Percentiles rank a stretch among this genome's conserved stretches.
Conservation (phyloP, 2,888 invertebrate species). For the Ophioninae sp. region DNA sequence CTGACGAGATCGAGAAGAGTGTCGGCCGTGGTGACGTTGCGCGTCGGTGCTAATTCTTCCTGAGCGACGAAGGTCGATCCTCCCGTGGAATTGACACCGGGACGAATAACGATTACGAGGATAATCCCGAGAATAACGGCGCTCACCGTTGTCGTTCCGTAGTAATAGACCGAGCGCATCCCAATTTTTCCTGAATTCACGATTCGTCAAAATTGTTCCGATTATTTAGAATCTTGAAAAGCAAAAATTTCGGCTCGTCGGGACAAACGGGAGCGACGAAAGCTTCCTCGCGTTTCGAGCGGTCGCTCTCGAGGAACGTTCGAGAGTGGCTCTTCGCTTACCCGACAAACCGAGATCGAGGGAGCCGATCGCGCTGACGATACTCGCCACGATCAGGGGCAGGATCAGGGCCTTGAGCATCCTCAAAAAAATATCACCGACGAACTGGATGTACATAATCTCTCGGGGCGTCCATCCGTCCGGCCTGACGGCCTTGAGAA, state of each 20-base stretch:
- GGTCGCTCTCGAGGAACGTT: too few relatives aligned
- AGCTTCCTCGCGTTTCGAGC: too few relatives aligned
- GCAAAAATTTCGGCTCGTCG: too few relatives aligned
- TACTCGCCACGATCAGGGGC: constrained; percentile 87
- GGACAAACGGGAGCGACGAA: too few relatives aligned
- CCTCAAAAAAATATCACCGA: constrained; percentile 87
- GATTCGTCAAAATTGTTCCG: constrained; percentile 9
- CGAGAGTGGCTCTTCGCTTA: constrained; percentile 72
- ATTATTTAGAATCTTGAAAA: neutral
- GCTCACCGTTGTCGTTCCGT: constrained; percentile 86
- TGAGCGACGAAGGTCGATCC: constrained; percentile 64
- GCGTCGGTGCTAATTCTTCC: constrained; percentile 67
- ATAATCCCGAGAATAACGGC: constrained; percentile 89
- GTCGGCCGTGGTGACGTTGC: constrained; percentile 85
- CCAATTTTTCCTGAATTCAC: constrained; percentile 82
- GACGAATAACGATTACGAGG: constrained; percentile 86
- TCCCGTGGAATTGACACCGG: constrained; percentile 81
- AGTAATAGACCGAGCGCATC: constrained; percentile 86
- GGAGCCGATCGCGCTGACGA: constrained; percentile 87
- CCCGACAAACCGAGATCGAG: constrained; percentile 87
- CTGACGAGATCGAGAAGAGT: constrained; percentile 88
- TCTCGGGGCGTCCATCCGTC: constrained; percentile 83
- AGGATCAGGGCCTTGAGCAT: constrained; percentile 89
- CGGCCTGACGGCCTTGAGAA: constrained; percentile 78
- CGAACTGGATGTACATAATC: constrained; percentile 87